phyloP scores from a whole-genome alignment of 2,113 vertebrate species.

The Anolis sagrei region DNA sequence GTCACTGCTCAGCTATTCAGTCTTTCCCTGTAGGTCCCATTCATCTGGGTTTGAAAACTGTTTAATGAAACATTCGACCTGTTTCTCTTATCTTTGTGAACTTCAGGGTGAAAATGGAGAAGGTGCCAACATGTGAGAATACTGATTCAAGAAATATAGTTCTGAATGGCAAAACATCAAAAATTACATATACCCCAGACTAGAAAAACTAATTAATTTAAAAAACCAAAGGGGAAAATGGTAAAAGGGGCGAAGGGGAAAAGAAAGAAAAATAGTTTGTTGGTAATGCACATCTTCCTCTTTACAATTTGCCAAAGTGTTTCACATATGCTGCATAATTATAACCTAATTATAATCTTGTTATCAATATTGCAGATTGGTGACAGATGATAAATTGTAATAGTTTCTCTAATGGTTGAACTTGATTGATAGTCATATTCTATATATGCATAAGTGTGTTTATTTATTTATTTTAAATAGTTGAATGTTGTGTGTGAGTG shows the following conservation, averaged over 20 bases:
- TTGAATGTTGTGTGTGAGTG: no score
- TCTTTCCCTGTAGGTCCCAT: not conserved
- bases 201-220: not conserved
- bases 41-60: not conserved
- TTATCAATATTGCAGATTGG: not conserved
- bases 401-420: not conserved
- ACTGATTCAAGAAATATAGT: not conserved
- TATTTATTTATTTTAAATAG: no score
- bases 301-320: not conserved
- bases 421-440: not conserved
- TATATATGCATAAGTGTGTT: no score
- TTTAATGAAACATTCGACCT: not conserved
- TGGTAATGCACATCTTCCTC: not conserved
- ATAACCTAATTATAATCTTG: not conserved
- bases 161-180: not conserved
- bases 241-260: not conserved
- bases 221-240: not conserved
- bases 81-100: conserved; percentile 8
- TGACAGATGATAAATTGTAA: not conserved
- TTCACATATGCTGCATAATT: not conserved
- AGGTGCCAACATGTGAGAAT: not conserved
- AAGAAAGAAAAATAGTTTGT: not conserved
- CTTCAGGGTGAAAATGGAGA: accelerated
- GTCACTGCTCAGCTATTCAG: accelerated
- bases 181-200: not conserved